Evolutionary conservation across 2,888 invertebrate species (phyloP), one percentile per base, ranked within the genome.

Genomic region (Pseudanteris insignis): DNA sequence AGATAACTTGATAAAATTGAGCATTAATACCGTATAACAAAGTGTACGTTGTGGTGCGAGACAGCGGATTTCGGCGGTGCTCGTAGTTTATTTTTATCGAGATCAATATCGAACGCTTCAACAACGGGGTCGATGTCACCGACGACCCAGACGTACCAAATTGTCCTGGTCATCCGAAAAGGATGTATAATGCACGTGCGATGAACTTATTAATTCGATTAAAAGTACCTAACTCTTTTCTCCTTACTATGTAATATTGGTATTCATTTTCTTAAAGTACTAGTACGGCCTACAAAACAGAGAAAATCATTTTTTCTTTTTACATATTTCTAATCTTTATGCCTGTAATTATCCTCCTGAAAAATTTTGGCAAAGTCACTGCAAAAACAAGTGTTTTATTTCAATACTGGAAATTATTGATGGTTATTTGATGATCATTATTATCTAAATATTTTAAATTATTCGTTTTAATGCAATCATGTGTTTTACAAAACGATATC

Each of bases 1-100:
- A 41, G 57, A 53, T 63, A 51, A 63, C 48, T 58, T 50, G 63
- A 58, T 63, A 53, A 58, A 53, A 51, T 34, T 32, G 47, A 46
- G 43, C 55, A 46, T 46, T 57, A 62, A 62, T 62, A 51, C 51
- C 37, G 25, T 37, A 50, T 51, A 55, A 51, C 50, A 41, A 40
- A 51, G 44, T 46, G 46, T 50, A 32, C 43, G 40, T 38, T 33
- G 37, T 13, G 37, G 13, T 37, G 37, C 55, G 51, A 62, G 57
- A 53, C 51, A 53, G 37, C 46, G 57, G 37, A 55, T 46, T 55
- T 55, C 9, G 50, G 47, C 34, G 26, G 46, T 40, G 43, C 33
- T 47, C 29, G 48, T 25, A 21, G 55, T 57, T 57, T 57, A 62
- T 62, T 62, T 63, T 58, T 48, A 58, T 43, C 53, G 44, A 46